Conservation (phyloP, 1,140 invertebrate genomes). For the Drosophila parabipectinata region DNA sequence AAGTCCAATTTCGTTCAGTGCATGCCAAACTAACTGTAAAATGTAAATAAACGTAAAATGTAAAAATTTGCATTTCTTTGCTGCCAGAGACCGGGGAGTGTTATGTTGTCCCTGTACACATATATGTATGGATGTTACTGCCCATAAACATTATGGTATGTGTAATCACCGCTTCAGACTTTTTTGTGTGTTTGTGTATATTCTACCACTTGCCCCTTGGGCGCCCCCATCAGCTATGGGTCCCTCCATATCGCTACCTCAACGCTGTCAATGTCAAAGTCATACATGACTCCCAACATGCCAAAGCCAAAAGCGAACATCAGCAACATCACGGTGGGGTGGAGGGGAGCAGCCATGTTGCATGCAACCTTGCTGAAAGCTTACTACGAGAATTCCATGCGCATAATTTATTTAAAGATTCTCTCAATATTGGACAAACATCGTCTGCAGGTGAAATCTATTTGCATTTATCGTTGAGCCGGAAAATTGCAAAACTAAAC, state of each 20-base stretch:
- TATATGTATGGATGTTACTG: background rate
- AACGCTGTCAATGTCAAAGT: conserved; percentile 77
- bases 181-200: background rate
- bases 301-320: conserved; percentile 64
- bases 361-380: conserved; percentile 33
- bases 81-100: conserved; percentile 13
- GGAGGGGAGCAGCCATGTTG: conserved; percentile 27
- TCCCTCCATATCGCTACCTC: conserved; percentile 41
- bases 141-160: conserved; percentile 35
- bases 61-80: conserved; percentile 52
- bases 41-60: conserved; percentile 76
- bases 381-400: conserved; percentile 64
- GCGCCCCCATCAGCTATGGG: conserved; percentile 12
- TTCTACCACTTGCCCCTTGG: conserved; percentile 7
- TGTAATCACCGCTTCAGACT: conserved; percentile 45
- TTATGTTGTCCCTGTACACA: background rate
- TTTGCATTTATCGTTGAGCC: conserved; percentile 82
- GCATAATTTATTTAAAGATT: conserved; percentile 81
- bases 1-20: conserved; percentile 52
- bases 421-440: conserved; percentile 77
- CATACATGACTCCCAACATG: conserved; percentile 74
- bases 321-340: conserved; percentile 35
- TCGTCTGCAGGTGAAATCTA: conserved; percentile 81
- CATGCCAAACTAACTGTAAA: conserved; percentile 56
- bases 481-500: conserved; percentile 81